Evolutionary conservation across 1,140 invertebrate species (phyloP).

Genomic region (Pseudobourletiella spinata): DNA sequence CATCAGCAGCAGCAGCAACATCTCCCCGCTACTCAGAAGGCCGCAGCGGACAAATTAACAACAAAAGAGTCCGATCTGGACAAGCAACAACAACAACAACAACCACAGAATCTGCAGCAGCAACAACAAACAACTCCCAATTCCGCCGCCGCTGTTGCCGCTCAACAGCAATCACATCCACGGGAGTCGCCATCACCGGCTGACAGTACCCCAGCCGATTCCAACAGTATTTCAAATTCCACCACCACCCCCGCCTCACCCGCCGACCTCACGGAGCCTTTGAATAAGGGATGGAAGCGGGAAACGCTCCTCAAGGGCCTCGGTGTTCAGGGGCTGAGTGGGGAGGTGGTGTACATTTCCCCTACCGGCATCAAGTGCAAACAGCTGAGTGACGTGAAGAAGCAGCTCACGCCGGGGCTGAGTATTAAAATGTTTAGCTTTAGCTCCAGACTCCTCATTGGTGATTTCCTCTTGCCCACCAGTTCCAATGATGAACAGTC

Average conservation of each 20-base stretch:
- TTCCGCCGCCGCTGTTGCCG: background rate
- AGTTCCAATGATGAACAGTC: constrained; percentile 1
- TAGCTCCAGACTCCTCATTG: constrained; percentile 73
- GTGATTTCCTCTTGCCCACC: constrained; percentile 69
- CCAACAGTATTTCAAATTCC: background rate
- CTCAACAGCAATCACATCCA: background rate
- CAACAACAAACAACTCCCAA: background rate
- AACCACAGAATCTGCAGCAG: background rate
- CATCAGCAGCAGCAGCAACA: background rate
- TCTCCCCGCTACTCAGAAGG: no score
- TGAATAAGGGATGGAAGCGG: constrained; percentile 77
- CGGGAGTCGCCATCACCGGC: background rate
- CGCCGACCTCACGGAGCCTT: constrained; percentile 50
- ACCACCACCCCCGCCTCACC: constrained; percentile 24
- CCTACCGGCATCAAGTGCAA: constrained; percentile 9
- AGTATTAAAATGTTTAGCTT: constrained; percentile 84
- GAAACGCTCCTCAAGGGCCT: constrained; percentile 52
- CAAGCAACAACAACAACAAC: background rate
- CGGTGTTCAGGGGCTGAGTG: constrained; percentile 24
- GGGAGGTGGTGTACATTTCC: constrained; percentile 26
- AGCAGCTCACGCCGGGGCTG: constrained; percentile 42
- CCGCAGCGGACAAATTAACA: no score
- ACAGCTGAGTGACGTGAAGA: constrained; percentile 20
- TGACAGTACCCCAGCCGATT: background rate
- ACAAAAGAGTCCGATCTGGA: background rate